Conservation (phyloP, 1,140 invertebrate genomes). For the Thalassaphorura encarpata region DNA sequence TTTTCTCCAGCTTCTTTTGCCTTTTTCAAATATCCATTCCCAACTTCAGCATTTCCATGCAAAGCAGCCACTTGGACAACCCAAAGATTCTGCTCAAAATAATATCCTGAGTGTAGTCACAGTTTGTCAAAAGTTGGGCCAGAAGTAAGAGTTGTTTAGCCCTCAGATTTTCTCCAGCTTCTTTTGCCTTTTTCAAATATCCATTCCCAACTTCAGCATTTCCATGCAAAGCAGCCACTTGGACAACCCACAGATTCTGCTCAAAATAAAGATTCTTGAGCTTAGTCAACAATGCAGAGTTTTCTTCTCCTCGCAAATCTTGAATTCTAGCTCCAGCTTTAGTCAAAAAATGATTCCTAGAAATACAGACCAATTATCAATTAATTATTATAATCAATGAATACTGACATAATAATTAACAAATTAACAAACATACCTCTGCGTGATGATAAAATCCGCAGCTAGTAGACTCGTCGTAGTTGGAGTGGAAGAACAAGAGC, state of each 20-base stretch:
- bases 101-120: not conserved
- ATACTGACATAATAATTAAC: not conserved
- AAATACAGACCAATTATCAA: too few relatives aligned
- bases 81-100: slow-evolving; percentile 20
- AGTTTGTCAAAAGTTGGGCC: slow-evolving; percentile 3
- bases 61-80: slow-evolving; percentile 5
- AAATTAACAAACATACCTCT: slow-evolving; percentile 14
- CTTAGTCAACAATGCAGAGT: slow-evolving; percentile 3
- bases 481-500: not conserved
- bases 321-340: slow-evolving; percentile 3
- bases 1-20: not conserved
- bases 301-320: not conserved
- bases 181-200: not conserved
- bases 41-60: not conserved
- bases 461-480: not conserved
- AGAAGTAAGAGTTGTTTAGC: too few relatives aligned
- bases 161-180: too few relatives aligned
- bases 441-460: slow-evolving; percentile 9
- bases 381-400: not conserved
- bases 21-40: not conserved
- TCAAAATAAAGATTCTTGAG: slow-evolving; percentile 9
- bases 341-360: slow-evolving; percentile 8
- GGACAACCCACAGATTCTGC: slow-evolving; percentile 16
- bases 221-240: slow-evolving; percentile 2
- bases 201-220: not conserved